Evolutionary conservation across 2,888 invertebrate genomes (phyloP), one percentile per base, ranked within the genome.

Genomic region (Apamea sordens): DNA sequence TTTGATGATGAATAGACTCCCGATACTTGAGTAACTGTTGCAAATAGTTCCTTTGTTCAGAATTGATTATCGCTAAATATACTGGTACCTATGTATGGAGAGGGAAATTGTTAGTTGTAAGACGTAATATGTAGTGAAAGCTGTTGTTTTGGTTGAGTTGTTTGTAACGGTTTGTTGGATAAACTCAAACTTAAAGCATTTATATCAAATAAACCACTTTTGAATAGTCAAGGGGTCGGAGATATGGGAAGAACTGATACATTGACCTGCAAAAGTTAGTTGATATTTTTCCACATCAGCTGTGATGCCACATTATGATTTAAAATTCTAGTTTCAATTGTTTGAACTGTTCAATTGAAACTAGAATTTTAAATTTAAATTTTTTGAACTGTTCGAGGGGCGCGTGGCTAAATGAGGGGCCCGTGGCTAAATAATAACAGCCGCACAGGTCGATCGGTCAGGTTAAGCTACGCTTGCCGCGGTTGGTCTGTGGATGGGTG

Each of bases 1-100:
- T 85, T 85, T 73, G 21, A 79, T 82, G 88, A 86, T 87, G 82
- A 82, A 86, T 87, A 79, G 82, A 87, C 82, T 68, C 21, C 65
- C 56, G 73, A 71, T 85, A 87, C 88, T 87, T 82, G 76, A 79
- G 53, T 75, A 73, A 87, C 67, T 79, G 72, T 82, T 79, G 67
- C 76, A 75, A 79, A 79, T 85, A 79, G 82, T 87, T 76, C 73
- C 53, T 71, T 85, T 87, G 85, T 86, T 84, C 81, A 47, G 59
- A 73, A 84, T 81, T 87, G 76, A 84, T 86, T 84, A 76, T 64
- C 73, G 44, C 32, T 75, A 76, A 80, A 85, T 80, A 73, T 56
- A 71, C 65, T 63, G 53, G 69, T 67, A 64, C 24, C 24, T 64
- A 67, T 41, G 59, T 50, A 63, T 73, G 32, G 28, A 86, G 61